Evolutionary conservation across 2,888 invertebrate genomes (phyloP), one percentile per base, ranked within the genome.

Genomic region (Clitarchus hookeri): DNA sequence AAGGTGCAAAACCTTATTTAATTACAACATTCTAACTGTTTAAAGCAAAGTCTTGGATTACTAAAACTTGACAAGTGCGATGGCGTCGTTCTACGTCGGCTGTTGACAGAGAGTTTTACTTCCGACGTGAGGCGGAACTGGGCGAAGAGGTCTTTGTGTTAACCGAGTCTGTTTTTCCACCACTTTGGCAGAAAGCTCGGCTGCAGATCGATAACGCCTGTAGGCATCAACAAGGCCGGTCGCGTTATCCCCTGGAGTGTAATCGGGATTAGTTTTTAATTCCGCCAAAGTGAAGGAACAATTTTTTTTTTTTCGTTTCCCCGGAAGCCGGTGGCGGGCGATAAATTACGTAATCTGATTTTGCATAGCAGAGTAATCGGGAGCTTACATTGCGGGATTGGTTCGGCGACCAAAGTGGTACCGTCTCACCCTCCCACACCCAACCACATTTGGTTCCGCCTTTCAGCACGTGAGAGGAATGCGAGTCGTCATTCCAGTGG

Each of bases 211-310:
- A 65, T 65, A n/a, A 8, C 65, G 23, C 65, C 65, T 23, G 23
- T n/a, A 65, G n/a, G 65, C 65, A 65, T 65, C n/a, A 19, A 65
- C 65, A 65, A 65, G 65, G 65, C 65, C n/a, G 23, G 65, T 23
- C 65, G n/a, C 65, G 65, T 23, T 65, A 65, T 65, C 65, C 65
- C 65, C 65, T n/a, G 8, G 65, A 65, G 65, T 65, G 65, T 65
- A 65, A 65, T 65, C 65, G 19, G 65, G 65, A 65, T 65, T 65
- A 65, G 65, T 65, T 65, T 65, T 65, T 65, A 65, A 65, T 65
- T 65, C 65, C 65, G 65, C 13, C 23, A 65, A 65, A 65, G 65
- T n/a, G 65, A 65, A 65, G n/a, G 65, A 65, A 65, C 8, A 65
- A 65, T n/a, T 65, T 65, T n/a, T 65, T 65, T n/a, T 65, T 65